Base-by-base conservation (phyloP, 2,797 vertebrate species). In the Acrocephalus scirpaceus region DNA sequence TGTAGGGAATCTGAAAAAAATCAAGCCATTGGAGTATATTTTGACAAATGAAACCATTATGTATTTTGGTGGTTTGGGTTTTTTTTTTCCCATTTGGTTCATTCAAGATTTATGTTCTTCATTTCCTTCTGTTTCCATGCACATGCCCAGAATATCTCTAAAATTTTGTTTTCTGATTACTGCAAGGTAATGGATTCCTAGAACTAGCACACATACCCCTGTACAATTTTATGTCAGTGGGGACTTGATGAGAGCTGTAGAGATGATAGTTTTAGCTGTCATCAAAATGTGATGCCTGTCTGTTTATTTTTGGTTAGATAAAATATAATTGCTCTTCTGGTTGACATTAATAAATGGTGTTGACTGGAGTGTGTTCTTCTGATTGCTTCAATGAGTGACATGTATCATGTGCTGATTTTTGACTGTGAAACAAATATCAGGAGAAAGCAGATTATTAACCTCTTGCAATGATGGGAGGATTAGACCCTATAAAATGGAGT, bases 301-400 rank as follows among this genome's bases (percentile, higher is more conserved):
- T 97, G 85, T 96, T 92, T 97, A 73, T 96, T 97, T 97, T 94
- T 93, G 91, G 78, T 96, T 81, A 94, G 90, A 60, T 96, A 84
- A 94, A 94, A 88, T 96, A 75, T 95, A 97, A 97, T 98, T 98
- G 96, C 97, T 98, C 94, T 85, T 90, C 15, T 5, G 47, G 95
- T 85, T 97, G 97, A 97, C 97, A 94, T 81, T 97, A 97, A 98
- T 97, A 97, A 96, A 97, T 96, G 96, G 81, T 84, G 85, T 92
- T 96, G 94, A 96, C 94, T 96, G 91, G 93, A 95, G 79, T 72
- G 50, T 36, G 71, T 92, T 96, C 66, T 84, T 95, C 70, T 96
- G 97, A 92, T 97, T 94, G 92, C 96, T 92, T 86, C 90, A 54
- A 40, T 79, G 88, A 82, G 32, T 87, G 92, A 86, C 25, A n/a